A percentile compares a stretch with the other conserved stretches of the same genome.
Conservation (phyloP, 1,140 invertebrate species). For the Phthorimaea operculella region DNA sequence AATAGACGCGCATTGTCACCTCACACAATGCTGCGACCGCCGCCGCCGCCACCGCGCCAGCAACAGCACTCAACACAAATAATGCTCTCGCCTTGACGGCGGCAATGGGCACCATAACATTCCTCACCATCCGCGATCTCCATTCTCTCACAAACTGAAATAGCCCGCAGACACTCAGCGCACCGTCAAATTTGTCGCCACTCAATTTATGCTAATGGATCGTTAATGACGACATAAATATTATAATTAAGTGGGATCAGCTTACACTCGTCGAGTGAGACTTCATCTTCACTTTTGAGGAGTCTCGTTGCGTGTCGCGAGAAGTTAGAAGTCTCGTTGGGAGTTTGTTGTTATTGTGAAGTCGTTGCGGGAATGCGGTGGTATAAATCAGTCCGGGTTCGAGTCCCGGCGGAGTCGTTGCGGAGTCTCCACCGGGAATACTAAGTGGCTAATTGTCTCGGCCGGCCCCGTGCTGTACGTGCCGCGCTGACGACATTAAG, state of each 20-base stretch:
- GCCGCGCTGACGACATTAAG: background rate
- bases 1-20: slow-evolving; percentile 12
- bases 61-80: background rate
- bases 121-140: background rate
- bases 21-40: slow-evolving; percentile 4
- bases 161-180: background rate
- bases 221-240: slow-evolving; percentile 36
- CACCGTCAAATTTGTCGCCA: slow-evolving; percentile 26
- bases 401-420: background rate
- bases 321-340: background rate
- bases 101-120: background rate
- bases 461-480: background rate
- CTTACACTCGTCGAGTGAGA: slow-evolving; percentile 9
- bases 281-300: slow-evolving; percentile 9
- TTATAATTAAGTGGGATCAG: slow-evolving; percentile 24
- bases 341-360: too few species aligned
- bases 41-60: slow-evolving; percentile 4
- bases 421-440: background rate
- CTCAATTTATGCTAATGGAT: slow-evolving; percentile 38
- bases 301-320: background rate
- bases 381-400: background rate
- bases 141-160: background rate
- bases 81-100: background rate
- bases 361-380: background rate
- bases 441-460: background rate